Evolutionary conservation across 2,888 invertebrate genomes (phyloP).

Genomic region (Syrphus vitripennis): DNA sequence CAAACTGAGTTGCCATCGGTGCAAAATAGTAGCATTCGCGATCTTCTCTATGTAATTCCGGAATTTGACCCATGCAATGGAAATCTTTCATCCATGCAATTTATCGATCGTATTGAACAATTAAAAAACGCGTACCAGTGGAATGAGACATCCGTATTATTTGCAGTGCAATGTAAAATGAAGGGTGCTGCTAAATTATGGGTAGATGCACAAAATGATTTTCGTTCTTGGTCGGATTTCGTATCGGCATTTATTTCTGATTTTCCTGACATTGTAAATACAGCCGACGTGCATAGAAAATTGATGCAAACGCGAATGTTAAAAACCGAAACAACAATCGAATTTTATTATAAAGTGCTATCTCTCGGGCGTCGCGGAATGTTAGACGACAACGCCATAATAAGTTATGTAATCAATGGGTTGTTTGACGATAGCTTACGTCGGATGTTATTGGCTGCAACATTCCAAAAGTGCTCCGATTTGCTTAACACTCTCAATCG

Average conservation of each 20-base stretch:
- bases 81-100: constrained; percentile 36
- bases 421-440: constrained; percentile 32
- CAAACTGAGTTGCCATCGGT: background rate
- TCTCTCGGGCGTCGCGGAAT: constrained; percentile 46
- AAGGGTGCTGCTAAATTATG: constrained; percentile 52
- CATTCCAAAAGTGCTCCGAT: background rate
- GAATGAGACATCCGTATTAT: constrained; percentile 35
- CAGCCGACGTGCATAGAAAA: background rate
- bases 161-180: constrained; percentile 49
- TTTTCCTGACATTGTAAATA: background rate
- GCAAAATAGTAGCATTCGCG: background rate
- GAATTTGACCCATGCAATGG: constrained; percentile 40
- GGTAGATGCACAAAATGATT: constrained; percentile 51
- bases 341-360: constrained; percentile 37
- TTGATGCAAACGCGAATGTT: constrained; percentile 32
- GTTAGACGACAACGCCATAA: constrained; percentile 19
- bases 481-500: background rate
- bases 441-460: background rate
- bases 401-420: constrained; percentile 42
- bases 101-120: constrained; percentile 46
- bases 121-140: constrained; percentile 49
- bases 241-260: background rate
- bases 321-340: background rate
- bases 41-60: constrained; percentile 35
- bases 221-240: constrained; percentile 33